phyloP scores from a whole-genome alignment of 2,888 invertebrate species.

The Megaustenia siamemsis region DNA sequence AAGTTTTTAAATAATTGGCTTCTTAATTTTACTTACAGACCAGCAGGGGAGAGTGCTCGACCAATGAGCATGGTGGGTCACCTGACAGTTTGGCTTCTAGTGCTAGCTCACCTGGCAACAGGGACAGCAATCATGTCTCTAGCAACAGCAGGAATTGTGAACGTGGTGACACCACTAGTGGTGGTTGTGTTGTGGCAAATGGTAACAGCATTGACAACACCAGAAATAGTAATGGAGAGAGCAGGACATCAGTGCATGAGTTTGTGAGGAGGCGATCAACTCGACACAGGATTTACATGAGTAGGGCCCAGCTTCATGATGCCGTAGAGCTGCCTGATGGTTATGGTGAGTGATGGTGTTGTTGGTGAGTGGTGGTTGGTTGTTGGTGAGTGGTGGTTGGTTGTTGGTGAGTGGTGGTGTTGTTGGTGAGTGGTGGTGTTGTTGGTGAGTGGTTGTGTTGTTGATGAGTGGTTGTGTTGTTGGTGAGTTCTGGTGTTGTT shows the following conservation, averaged over 20 bases:
- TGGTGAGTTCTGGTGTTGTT: too few species aligned
- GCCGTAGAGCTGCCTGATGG: slow-evolving; percentile 90
- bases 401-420: too few species aligned
- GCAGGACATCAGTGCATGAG: slow-evolving; percentile 61
- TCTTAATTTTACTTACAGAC: slow-evolving; percentile 60
- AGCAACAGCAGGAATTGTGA: slow-evolving; percentile 30
- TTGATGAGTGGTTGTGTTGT: too few species aligned
- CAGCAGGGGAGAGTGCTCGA: slow-evolving; percentile 65
- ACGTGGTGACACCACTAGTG: slow-evolving; percentile 50
- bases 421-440: too few species aligned
- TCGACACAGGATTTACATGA: slow-evolving; percentile 80
- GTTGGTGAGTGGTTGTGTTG: too few species aligned
- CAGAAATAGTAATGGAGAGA: slow-evolving; percentile 46
- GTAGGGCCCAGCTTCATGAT: slow-evolving; percentile 81
- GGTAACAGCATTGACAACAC: slow-evolving; percentile 28
- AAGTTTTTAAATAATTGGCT: background rate
- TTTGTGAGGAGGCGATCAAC: slow-evolving; percentile 78
- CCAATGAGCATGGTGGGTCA: slow-evolving; percentile 60
- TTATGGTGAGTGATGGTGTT: slow-evolving; percentile 85
- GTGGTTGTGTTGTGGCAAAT: slow-evolving; percentile 58
- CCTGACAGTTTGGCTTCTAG: slow-evolving; percentile 29
- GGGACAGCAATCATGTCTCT: slow-evolving; percentile 16
- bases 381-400: too few species aligned
- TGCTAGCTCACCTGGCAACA: slow-evolving; percentile 57
- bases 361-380: too few species aligned